Evolutionary conservation across 1,140 invertebrate genomes (phyloP), one percentile per base, ranked within the genome.

Genomic region (Drosophila setifemur): DNA sequence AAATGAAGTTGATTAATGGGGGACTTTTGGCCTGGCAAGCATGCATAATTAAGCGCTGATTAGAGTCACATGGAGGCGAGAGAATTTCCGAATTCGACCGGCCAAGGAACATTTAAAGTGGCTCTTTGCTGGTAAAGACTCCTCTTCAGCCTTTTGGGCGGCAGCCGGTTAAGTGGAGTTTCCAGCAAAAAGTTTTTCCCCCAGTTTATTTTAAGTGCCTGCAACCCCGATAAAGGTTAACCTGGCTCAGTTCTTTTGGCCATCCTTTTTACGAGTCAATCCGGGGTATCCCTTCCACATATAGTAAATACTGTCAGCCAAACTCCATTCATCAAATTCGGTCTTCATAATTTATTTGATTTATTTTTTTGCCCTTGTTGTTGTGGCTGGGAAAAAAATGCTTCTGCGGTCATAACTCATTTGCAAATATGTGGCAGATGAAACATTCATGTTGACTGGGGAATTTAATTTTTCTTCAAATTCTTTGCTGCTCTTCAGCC

Each of bases 1-100:
- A 73, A 78, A 69, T 85, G 70, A 78, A 79, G 57, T 61, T 83
- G 74, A 69, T 79, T 73, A 73, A 73, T 72, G 68, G 37, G 21
- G 40, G 69, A 50, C 49, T 73, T 54, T 71, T 23, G 53, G 26
- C 67, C 39, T 43, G 58, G 45, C 66, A 61, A 71, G 44, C 53
- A 71, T 61, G 67, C 67, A 71, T 71, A 71, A 71, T 71, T 71
- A 71, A 71, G 67, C 67, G 52, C 61, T 83, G 78, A 83, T 83
- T 82, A 82, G 37, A 71, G 67, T 31, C 39, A 50, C 44, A 49
- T 33, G 28, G 37, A 25, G 28, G 18, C 35, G 43, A 49, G 12
- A 16, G 21, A 67, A 18, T 40, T 33, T 19, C 6, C 42, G 26
- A 42, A 4, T 26, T 47, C n/a, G n/a, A n/a, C n/a, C n/a, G 14